phyloP scores from a whole-genome alignment of 2,797 vertebrate species.

The Taeniopygia guttata region DNA sequence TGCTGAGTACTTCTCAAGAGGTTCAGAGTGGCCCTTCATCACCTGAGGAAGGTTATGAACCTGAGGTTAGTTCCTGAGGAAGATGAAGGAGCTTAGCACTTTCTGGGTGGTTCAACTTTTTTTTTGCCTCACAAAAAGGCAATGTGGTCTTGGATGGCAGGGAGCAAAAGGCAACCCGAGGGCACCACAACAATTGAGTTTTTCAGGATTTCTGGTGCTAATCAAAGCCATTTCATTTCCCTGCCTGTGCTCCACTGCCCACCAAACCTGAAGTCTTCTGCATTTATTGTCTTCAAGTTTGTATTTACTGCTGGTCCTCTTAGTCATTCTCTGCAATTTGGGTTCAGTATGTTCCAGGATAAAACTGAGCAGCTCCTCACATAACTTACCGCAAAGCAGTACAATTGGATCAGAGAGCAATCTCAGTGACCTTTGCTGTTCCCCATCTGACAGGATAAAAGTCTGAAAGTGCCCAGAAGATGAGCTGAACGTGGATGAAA shows the following conservation, averaged over 20 bases:
- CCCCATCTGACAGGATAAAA: slow-evolving; percentile 68
- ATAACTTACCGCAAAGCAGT: slow-evolving; percentile 36
- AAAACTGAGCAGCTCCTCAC: slow-evolving; percentile 33
- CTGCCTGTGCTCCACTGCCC: neutral
- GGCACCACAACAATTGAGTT: neutral
- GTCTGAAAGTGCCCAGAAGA: slow-evolving; percentile 70
- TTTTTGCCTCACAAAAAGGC: neutral
- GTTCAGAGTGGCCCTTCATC: neutral
- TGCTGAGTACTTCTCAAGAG: neutral
- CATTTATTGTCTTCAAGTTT: neutral
- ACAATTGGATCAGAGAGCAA: slow-evolving; percentile 49
- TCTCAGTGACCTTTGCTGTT: slow-evolving; percentile 67
- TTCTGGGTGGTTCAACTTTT: neutral
- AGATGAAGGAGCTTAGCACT: neutral
- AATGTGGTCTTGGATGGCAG: neutral
- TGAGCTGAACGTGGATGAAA: slow-evolving; percentile 71
- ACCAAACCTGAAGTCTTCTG: neutral
- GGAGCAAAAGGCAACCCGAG: neutral
- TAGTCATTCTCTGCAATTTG: slow-evolving; percentile 21
- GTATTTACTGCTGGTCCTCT: neutral
- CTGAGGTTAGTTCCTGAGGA: neutral
- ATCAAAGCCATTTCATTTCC: neutral
- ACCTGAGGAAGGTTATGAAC: neutral
- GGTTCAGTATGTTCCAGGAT: slow-evolving; percentile 56
- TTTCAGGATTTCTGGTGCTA: neutral